Conservation (phyloP, 2,797 vertebrate species). For the Hybognathus amarus region DNA sequence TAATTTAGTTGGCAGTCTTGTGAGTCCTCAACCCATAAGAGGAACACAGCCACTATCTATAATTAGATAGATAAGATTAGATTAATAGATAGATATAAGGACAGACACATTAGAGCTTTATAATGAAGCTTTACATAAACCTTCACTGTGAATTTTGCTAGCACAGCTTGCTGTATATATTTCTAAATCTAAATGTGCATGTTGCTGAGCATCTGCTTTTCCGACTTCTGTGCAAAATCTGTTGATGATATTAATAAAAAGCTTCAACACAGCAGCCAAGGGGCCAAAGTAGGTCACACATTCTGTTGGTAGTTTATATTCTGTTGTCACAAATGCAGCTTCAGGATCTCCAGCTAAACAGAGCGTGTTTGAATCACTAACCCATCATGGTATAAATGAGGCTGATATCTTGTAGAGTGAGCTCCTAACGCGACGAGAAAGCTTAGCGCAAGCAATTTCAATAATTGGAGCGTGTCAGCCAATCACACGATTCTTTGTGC, state of each 20-base stretch:
- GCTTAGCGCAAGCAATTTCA: conserved; percentile 23
- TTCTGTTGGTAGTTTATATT: conserved; percentile 21
- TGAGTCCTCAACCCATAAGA: background rate
- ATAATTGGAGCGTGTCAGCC: conserved; percentile 13
- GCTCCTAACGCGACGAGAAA: background rate
- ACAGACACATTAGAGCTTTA: background rate
- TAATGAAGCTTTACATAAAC: background rate
- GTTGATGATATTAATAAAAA: conserved; percentile 42
- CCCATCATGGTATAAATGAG: background rate
- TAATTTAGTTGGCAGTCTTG: conserved; percentile 13
- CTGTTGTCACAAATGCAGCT: conserved; percentile 27
- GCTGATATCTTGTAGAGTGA: background rate
- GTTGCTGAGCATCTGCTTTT: conserved; percentile 31
- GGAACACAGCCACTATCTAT: background rate
- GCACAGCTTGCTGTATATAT: background rate
- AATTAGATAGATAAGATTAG: too few relatives aligned
- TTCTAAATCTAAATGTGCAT: background rate
- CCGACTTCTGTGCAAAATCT: conserved; percentile 38
- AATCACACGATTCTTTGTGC: conserved; percentile 20
- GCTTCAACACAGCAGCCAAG: conserved; percentile 23
- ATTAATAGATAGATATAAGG: too few relatives aligned
- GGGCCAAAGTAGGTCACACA: conserved; percentile 39
- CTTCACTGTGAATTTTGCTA: background rate
- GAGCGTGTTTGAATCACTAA: conserved; percentile 20
- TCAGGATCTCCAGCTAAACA: conserved; percentile 18